phyloP scores from a whole-genome alignment of 2,113 vertebrate species.

The Crotalus viridis region DNA sequence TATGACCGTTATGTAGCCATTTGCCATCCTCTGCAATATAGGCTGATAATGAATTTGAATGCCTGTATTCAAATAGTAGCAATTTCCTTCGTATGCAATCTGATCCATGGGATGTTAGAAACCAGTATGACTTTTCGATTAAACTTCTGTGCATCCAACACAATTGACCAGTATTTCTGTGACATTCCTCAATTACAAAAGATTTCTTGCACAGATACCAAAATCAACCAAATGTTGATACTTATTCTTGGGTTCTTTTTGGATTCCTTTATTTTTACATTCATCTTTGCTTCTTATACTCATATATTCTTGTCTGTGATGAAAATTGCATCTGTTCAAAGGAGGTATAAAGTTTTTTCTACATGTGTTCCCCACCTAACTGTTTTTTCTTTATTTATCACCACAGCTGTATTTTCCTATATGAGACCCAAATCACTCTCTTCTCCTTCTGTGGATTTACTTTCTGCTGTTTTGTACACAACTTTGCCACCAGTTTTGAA shows the following conservation, averaged over 20 bases:
- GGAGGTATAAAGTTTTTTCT: background rate
- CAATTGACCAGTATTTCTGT: background rate
- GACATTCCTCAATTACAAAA: slow-evolving; percentile 1
- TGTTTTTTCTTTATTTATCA: background rate
- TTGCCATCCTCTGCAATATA: background rate
- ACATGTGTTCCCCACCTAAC: slow-evolving; percentile 3
- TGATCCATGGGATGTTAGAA: background rate
- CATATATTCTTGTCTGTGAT: background rate
- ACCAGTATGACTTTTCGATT: background rate
- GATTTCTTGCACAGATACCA: slow-evolving; percentile 1
- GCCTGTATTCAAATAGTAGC: background rate
- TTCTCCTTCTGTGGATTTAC: background rate
- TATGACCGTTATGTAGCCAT: background rate
- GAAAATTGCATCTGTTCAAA: background rate
- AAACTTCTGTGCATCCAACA: background rate
- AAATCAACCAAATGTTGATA: background rate
- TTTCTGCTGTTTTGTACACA: background rate
- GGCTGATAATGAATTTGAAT: background rate
- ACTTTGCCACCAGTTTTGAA: background rate
- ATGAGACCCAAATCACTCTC: background rate
- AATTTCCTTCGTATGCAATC: background rate
- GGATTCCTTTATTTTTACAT: background rate
- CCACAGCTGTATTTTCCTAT: background rate
- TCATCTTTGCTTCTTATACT: background rate
- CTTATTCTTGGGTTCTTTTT: background rate